These are phyloP conservation scores for Sussaba pulchella DNA, from an alignment of 2,888 invertebrate species.

Conservation along the genomic window DNA sequence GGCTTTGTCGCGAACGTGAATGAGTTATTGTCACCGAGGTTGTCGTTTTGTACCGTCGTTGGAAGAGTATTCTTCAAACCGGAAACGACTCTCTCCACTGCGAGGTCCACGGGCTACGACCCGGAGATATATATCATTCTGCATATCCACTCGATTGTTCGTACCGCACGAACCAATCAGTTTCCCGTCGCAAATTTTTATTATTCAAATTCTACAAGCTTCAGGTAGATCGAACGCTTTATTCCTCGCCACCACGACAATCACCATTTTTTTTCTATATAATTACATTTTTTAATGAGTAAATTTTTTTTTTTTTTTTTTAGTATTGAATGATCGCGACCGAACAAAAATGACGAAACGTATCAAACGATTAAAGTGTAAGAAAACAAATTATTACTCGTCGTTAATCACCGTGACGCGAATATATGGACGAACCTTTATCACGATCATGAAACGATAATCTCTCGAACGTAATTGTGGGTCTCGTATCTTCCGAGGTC, in stretches of 20 bases:
- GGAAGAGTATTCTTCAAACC: constrained; percentile 59
- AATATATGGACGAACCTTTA: constrained; percentile 4
- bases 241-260: too few species aligned
- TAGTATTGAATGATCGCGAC: too few species aligned
- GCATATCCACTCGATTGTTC: not conserved
- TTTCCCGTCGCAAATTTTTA: too few species aligned
- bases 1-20: constrained; percentile 56
- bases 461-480: constrained; percentile 30
- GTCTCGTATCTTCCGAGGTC: constrained; percentile 21
- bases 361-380: too few species aligned
- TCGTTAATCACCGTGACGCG: not conserved
- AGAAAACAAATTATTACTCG: too few species aligned
- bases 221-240: too few species aligned
- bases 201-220: too few species aligned
- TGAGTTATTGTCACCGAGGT: constrained; percentile 63
- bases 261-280: too few species aligned
- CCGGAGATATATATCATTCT: not conserved
- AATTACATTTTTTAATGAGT: too few species aligned
- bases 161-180: constrained; percentile 38
- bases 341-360: too few species aligned
- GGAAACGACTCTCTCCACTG: constrained; percentile 52
- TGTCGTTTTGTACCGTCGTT: constrained; percentile 65
- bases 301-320: too few species aligned
- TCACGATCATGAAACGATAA: constrained; percentile 1
- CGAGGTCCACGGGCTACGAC: constrained; percentile 22